Conservation (phyloP, 64 coral and sea anemone species). For the Dendrophyllia cribrosa region DNA sequence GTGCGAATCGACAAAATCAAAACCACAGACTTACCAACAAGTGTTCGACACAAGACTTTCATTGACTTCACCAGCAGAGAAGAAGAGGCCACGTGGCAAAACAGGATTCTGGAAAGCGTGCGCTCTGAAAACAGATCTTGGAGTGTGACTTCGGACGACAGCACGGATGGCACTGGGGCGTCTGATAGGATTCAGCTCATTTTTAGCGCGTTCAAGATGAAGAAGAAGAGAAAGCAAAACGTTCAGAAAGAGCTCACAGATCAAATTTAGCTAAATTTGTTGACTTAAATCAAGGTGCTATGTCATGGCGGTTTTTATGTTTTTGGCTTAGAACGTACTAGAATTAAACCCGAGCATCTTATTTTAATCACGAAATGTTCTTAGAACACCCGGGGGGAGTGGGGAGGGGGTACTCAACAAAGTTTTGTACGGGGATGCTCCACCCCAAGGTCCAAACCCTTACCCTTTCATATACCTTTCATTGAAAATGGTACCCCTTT, state of each 20-base stretch:
- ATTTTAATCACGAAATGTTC: no score
- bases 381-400: no score
- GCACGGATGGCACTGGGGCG: neutral
- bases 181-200: neutral
- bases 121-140: neutral
- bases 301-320: no score
- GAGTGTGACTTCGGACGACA: neutral
- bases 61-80: slow-evolving; percentile 42
- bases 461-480: no score
- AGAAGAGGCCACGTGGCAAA: neutral
- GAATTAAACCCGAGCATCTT: no score
- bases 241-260: neutral
- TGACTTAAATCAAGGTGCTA: no score
- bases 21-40: neutral
- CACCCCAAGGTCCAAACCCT: no score
- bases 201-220: neutral
- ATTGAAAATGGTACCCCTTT: no score
- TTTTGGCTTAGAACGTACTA: no score
- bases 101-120: slow-evolving; percentile 12
- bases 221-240: neutral
- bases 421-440: no score
- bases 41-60: slow-evolving; percentile 26
- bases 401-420: no score
- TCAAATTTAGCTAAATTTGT: neutral
- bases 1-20: slow-evolving; percentile 11